Evolutionary conservation across 2,888 invertebrate species (phyloP), one percentile per base, ranked within the genome.

Genomic region (Andricus quercusramuli): DNA sequence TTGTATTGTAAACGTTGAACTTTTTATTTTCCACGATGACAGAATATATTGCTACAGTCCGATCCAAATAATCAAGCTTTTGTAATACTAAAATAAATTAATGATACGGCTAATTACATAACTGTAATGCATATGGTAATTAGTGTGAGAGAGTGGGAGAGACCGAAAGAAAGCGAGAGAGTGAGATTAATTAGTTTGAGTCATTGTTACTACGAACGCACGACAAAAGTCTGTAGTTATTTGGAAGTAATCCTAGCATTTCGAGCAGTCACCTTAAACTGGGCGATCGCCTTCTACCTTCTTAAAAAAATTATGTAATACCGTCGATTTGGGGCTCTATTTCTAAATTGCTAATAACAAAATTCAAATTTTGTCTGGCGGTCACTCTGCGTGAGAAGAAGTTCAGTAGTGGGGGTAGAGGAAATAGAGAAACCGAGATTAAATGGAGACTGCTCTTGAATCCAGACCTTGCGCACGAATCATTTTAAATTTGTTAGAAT

Each of bases 21-120:
- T 90, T 90, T 90, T 91, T 91, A 91, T 91, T 92, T 92, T 91
- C 90, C 91, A 91, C 90, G 87, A 86, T 86, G 86, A 88, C 88
- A 90, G 91, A 91, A 92, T 92, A 91, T 91, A 91, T 90, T 89
- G 91, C 91, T 91, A 92, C 91, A 92, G 91, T 92, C 92, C 92
- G 92, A 92, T 92, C 92, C 92, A 92, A 92, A 89, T 92, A 92
- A 91, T 92, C 92, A 92, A 92, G 92, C 92, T 92, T 92, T 92
- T 92, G 90, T 91, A 91, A 91, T 87, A 90, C 89, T 91, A 89
- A 90, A 90, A 90, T 90, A 89, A 91, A 88, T 82, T 88, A 88
- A 89, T 89, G 88, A 89, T 90, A 90, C 85, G 88, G 89, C 88
- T 90, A 89, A 89, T 88, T 88, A 87, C 88, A 85, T 89, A 74